A percentile compares a stretch with the other conserved stretches of the same genome.
These are phyloP conservation scores for Brachymystax lenok DNA, from an alignment of 2,797 vertebrate species.

Conservation along the genomic window DNA sequence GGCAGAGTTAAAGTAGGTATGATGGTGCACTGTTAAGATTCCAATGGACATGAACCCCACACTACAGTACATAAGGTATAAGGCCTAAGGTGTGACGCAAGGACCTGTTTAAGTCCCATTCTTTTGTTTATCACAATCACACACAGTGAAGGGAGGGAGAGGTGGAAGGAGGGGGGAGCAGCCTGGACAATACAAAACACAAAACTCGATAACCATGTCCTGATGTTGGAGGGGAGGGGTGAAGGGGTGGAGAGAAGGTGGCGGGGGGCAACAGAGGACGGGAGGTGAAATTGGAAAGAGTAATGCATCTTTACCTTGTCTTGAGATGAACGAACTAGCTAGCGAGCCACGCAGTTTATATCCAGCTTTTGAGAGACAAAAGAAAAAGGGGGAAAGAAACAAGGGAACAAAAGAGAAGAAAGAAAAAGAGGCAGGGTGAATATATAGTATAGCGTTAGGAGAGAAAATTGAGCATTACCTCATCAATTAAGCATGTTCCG, in stretches of 20 bases:
- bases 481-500: constrained; percentile 52
- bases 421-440: constrained; percentile 59
- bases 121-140: constrained; percentile 22
- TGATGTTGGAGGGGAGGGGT: constrained; percentile 11
- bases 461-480: constrained; percentile 45
- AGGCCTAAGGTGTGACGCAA: neutral
- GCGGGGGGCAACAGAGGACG: neutral
- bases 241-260: neutral
- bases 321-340: constrained; percentile 85
- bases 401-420: constrained; percentile 14
- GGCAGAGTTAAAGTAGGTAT: neutral
- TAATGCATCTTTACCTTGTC: constrained; percentile 79
- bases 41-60: constrained; percentile 8
- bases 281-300: constrained; percentile 46
- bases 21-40: neutral
- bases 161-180: neutral
- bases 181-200: constrained; percentile 29
- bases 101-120: constrained; percentile 3
- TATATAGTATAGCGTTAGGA: constrained; percentile 32
- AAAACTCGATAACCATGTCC: constrained; percentile 32
- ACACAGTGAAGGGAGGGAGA: constrained; percentile 19
- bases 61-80: neutral
- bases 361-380: constrained; percentile 72
- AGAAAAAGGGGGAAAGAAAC: constrained; percentile 28
- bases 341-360: constrained; percentile 84